Percentiles rank a stretch among this genome's conserved stretches.
Conservation (phyloP, 2,888 invertebrate genomes). For the Mamestra brassicae region DNA sequence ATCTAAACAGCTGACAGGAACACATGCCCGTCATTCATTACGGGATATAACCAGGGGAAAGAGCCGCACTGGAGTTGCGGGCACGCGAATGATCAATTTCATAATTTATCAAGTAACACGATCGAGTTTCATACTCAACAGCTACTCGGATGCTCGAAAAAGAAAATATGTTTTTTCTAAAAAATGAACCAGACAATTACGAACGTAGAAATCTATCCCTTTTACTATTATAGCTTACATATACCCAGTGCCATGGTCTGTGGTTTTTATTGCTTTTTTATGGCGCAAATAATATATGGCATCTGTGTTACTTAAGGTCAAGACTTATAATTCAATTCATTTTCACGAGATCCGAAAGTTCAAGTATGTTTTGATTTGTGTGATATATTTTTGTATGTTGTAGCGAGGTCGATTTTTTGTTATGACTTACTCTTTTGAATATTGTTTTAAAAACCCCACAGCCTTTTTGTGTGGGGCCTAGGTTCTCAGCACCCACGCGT, state of each 20-base stretch:
- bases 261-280: constrained; percentile 50
- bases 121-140: constrained; percentile 60
- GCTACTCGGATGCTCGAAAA: constrained; percentile 51
- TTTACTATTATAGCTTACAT: constrained; percentile 22
- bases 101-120: constrained; percentile 72
- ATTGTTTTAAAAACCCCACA: too few species aligned
- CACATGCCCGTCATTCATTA: constrained; percentile 69
- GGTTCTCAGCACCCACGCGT: too few species aligned
- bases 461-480: too few species aligned
- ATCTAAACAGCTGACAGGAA: constrained; percentile 62
- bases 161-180: constrained; percentile 73
- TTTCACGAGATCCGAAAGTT: constrained; percentile 44
- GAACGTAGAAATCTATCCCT: constrained; percentile 27
- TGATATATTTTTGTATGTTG: neutral
- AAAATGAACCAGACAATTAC: constrained; percentile 65
- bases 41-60: constrained; percentile 62
- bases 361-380: constrained; percentile 6
- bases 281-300: constrained; percentile 43
- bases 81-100: constrained; percentile 72
- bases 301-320: constrained; percentile 47
- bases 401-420: neutral
- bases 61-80: constrained; percentile 45
- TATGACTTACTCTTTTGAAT: neutral
- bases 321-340: constrained; percentile 46
- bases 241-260: constrained; percentile 27